These are phyloP conservation scores for Pogonocichla stellata DNA, from an alignment of 2,113 vertebrate genomes.

Conservation along the genomic window DNA sequence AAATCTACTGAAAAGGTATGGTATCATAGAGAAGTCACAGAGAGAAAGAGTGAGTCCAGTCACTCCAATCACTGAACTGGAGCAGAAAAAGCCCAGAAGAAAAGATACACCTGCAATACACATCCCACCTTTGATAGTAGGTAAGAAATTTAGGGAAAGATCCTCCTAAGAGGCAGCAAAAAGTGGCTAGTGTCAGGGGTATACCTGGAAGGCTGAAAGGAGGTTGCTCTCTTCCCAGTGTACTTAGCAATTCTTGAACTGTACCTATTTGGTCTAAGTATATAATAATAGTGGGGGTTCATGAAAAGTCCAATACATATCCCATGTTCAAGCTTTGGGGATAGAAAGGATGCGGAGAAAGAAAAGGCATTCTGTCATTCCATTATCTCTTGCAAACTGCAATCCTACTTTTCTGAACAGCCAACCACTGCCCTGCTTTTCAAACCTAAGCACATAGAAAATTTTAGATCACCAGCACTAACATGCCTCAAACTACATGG, in stretches of 20 bases:
- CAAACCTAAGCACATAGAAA: not conserved
- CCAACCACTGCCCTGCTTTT: not conserved
- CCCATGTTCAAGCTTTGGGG: not conserved
- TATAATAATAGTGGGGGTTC: not conserved
- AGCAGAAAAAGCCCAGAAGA: conserved; percentile 86
- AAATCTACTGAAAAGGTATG: conserved; percentile 65
- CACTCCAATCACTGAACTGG: conserved; percentile 68
- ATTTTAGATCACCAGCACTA: not conserved
- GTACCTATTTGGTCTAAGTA: not conserved
- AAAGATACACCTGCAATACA: conserved; percentile 90
- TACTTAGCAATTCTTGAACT: not conserved
- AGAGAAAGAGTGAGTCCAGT: conserved; percentile 40
- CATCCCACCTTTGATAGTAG: conserved; percentile 81
- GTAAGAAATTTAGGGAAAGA: conserved; percentile 67
- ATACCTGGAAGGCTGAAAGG: not conserved
- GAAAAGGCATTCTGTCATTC: not conserved
- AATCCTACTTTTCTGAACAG: not conserved
- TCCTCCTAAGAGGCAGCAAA: not conserved
- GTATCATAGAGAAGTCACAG: conserved; percentile 69
- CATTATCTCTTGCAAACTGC: not conserved
- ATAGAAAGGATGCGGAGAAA: not conserved
- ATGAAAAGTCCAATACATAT: not conserved
- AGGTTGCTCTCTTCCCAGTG: not conserved
- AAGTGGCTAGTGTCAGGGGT: not conserved
- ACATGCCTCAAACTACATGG: not conserved